Evolutionary conservation across 2,797 vertebrate species (phyloP), one percentile per base, ranked within the genome.

Genomic region (Molothrus aeneus): DNA sequence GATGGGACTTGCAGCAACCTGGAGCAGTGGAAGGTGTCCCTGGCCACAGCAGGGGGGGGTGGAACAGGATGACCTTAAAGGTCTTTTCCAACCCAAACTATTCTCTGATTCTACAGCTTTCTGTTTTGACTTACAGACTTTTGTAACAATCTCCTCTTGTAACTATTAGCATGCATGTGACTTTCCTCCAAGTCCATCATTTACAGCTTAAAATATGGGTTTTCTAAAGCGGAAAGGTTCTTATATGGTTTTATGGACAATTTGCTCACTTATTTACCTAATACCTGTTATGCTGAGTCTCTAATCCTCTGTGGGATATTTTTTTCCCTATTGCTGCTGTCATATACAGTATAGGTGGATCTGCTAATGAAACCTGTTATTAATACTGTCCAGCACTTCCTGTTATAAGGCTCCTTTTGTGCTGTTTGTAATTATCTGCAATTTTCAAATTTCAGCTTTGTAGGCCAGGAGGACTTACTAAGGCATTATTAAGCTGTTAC

Each of bases 381-480:
- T 96, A 95, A 91, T 66, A 72, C n/a, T 65, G 73, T 60, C 77
- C 86, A 91, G 43, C 12, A 25, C 71, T 95, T 96, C 92, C 88
- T 96, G 80, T 84, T 84, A 53, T 69, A 96, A 94, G 70, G 57
- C 53, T 90, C 12, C 34, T 89, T 93, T 96, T 94, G 69, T 96
- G 40, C 29, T 2, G 0, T 56, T 92, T 79, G 43, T 72, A 95
- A 93, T 95, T 93, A 93, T 56, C 70, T 79, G 26, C 84, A 95
- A 92, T 93, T 94, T 95, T 92, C 47, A 81, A 59, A 92, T 93
- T 93, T 95, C 47, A 84, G 22, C 77, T 92, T 68, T 71, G 82
- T 78, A 84, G 54, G 66, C 63, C 64, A 82, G 68, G 60, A 92
- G 26, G 74, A 77, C 60, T 91, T 82, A 85, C 43, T 77, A 89